These are phyloP conservation scores for Lochmaea crataegi DNA, from an alignment of 2,888 invertebrate genomes.

Conservation along the genomic window DNA sequence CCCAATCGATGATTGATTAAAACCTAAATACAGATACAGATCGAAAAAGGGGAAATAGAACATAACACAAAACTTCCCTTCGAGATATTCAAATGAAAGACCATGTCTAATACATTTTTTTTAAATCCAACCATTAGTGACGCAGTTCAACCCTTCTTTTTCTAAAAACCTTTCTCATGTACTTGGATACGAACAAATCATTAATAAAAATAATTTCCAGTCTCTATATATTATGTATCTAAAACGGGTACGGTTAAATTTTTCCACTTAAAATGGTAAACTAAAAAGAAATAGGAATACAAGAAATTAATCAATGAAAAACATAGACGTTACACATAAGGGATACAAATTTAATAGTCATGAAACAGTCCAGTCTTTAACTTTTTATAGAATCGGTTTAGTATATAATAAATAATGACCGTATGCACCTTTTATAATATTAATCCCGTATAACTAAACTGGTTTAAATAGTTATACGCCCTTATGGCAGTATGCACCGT, in stretches of 20 bases:
- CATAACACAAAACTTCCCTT: constrained; percentile 36
- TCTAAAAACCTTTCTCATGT: constrained; percentile 47
- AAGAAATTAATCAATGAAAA: constrained; percentile 17
- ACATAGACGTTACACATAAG: background rate
- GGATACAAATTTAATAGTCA: background rate
- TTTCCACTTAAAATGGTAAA: constrained; percentile 48
- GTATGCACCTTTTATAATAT: too few species aligned
- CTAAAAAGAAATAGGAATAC: constrained; percentile 42
- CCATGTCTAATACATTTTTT: constrained; percentile 44
- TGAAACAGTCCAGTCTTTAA: background rate
- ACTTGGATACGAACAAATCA: constrained; percentile 40
- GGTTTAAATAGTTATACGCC: too few species aligned
- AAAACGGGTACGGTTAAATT: constrained; percentile 43
- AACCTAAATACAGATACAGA: constrained; percentile 27
- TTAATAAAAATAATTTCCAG: constrained; percentile 44
- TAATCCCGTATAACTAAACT: too few species aligned
- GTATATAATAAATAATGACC: too few species aligned
- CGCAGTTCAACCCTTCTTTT: constrained; percentile 45
- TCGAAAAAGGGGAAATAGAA: constrained; percentile 38
- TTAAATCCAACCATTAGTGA: constrained; percentile 40
- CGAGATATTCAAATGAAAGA: constrained; percentile 45
- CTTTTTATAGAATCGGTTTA: too few species aligned
- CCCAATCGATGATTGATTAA: constrained; percentile 43
- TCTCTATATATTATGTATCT: constrained; percentile 17
- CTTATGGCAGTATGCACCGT: too few species aligned